Conservation (phyloP, 2,888 invertebrate species). For the Callimorpha dominula region DNA sequence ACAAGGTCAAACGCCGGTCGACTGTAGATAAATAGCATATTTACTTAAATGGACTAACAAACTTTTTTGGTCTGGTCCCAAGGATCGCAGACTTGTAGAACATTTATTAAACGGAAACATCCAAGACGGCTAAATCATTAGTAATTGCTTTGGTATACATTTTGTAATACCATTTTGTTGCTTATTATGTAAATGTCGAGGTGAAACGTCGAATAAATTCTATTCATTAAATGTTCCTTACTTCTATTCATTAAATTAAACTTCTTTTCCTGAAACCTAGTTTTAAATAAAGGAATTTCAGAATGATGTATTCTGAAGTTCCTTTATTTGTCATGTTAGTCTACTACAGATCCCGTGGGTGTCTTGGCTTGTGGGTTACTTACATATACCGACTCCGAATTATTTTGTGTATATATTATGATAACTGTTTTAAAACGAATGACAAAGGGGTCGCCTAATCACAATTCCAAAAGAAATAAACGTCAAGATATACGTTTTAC, state of each 20-base stretch:
- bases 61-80: background rate
- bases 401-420: too few relatives aligned
- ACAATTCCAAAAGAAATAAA: too few relatives aligned
- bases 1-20: background rate
- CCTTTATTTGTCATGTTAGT: background rate
- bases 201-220: background rate
- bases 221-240: slow-evolving; percentile 11
- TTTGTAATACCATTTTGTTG: slow-evolving; percentile 26
- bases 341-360: background rate
- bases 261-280: background rate
- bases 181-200: slow-evolving; percentile 16
- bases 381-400: too few relatives aligned
- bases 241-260: background rate
- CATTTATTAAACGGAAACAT: background rate
- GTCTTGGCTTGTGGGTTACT: background rate
- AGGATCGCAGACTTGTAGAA: background rate
- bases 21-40: background rate
- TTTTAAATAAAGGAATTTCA: background rate
- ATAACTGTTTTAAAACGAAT: too few relatives aligned
- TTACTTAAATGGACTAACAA: background rate
- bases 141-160: slow-evolving; percentile 6
- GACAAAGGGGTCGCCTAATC: too few relatives aligned
- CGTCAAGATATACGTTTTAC: too few relatives aligned
- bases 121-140: background rate
- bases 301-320: background rate